phyloP scores from a whole-genome alignment of 2,113 vertebrate species.

The Pardalotus punctatus region DNA sequence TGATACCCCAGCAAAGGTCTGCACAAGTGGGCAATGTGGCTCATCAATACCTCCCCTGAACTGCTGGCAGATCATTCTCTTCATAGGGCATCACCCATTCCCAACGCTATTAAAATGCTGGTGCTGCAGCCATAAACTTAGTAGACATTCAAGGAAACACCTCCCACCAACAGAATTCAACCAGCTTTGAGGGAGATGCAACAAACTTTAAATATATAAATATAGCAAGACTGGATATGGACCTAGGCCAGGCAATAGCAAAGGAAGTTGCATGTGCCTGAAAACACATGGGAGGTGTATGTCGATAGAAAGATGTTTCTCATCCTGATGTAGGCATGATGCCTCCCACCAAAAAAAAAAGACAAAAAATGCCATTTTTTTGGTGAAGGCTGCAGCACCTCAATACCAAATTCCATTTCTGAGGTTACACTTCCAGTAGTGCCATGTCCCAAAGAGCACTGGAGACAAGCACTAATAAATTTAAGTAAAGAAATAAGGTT shows the following conservation, averaged over 20 bases:
- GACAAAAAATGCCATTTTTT: background rate
- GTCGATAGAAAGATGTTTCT: background rate
- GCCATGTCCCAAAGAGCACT: background rate
- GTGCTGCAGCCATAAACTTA: background rate
- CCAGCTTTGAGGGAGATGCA: background rate
- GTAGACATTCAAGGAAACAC: background rate
- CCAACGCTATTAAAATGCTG: background rate
- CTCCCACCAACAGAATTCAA: background rate
- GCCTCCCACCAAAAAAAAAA: background rate
- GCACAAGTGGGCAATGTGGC: background rate
- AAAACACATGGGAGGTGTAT: background rate
- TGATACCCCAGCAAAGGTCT: background rate
- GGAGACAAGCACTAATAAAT: background rate
- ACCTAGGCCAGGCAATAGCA: background rate
- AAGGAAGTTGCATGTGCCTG: background rate
- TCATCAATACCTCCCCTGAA: background rate
- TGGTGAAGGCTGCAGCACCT: background rate
- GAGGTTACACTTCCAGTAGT: background rate
- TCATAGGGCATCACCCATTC: background rate
- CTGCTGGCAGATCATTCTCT: background rate
- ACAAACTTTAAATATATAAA: background rate
- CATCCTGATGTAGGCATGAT: background rate
- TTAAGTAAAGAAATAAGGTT: background rate
- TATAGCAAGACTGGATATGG: background rate
- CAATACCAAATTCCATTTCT: background rate